Percentiles rank a stretch among this genome's conserved stretches.
phyloP scores from a whole-genome alignment of 1,140 invertebrate genomes.

The Temnothorax curvispinosus region DNA sequence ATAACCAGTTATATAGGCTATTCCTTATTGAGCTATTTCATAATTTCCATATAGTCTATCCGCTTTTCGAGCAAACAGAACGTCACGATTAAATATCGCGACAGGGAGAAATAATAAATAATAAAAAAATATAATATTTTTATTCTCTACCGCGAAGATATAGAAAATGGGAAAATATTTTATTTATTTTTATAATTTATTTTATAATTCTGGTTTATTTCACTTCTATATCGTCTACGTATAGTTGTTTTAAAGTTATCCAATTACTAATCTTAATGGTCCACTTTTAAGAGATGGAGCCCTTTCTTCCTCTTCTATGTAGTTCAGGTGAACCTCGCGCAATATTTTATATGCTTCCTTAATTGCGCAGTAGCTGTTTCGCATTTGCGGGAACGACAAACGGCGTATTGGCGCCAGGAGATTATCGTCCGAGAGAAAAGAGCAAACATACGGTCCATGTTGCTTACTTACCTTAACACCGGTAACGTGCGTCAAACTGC shows the following conservation, averaged over 20 bases:
- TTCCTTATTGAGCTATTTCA: not conserved
- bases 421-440: constrained; percentile 22
- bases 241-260: not conserved
- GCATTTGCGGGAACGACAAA: constrained; percentile 1
- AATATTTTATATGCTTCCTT: not conserved
- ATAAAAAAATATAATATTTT: not conserved
- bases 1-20: not conserved
- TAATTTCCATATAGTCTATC: not conserved
- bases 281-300: not conserved
- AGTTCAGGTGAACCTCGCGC: not conserved
- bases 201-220: not conserved
- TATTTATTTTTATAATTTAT: not conserved
- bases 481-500: constrained; percentile 51
- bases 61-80: not conserved
- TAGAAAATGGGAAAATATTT: not conserved
- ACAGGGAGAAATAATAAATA: not conserved
- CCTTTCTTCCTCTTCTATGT: not conserved
- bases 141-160: not conserved
- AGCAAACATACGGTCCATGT: constrained; percentile 47
- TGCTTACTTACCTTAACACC: constrained; percentile 59
- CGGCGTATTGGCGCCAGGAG: not conserved
- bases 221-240: not conserved
- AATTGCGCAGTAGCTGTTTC: not conserved
- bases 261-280: not conserved
- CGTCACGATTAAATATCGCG: not conserved